A percentile compares a stretch with the other conserved stretches of the same genome.
Evolutionary conservation across 2,797 vertebrate species (phyloP).

Genomic region (Sitta carolinensis): DNA sequence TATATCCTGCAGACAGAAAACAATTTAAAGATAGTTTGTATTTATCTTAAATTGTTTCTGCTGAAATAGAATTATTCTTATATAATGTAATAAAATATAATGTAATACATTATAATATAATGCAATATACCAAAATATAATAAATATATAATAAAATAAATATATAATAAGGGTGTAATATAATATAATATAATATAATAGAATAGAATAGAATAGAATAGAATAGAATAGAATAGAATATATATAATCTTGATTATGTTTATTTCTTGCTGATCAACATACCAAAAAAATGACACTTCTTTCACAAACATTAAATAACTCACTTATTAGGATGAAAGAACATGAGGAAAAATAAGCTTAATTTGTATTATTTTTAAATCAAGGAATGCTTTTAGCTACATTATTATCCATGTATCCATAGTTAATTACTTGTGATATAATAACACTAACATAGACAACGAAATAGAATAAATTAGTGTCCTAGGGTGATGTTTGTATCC

Average conservation of each 20-base stretch:
- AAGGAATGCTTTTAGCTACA: not conserved
- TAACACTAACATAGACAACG: not conserved
- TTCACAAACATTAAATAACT: not conserved
- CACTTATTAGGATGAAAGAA: not conserved
- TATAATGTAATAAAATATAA: not conserved
- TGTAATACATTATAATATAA: not conserved
- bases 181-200: not conserved
- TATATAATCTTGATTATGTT: not conserved
- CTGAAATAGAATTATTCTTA: not conserved
- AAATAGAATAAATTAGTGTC: not conserved
- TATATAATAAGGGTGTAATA: not conserved
- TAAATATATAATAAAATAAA: no score
- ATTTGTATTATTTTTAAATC: not conserved
- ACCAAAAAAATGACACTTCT: not conserved
- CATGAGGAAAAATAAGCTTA: not conserved
- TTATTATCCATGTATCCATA: not conserved
- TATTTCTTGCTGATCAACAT: constrained; percentile 22
- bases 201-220: no score
- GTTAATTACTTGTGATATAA: not conserved
- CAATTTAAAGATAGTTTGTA: constrained; percentile 6
- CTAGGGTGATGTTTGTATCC: no score
- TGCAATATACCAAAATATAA: not conserved
- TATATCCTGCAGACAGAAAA: not conserved
- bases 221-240: not conserved
- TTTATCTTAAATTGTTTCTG: constrained; percentile 32